Evolutionary conservation across 2,113 vertebrate genomes (phyloP).

Genomic region (Tichodroma muraria): DNA sequence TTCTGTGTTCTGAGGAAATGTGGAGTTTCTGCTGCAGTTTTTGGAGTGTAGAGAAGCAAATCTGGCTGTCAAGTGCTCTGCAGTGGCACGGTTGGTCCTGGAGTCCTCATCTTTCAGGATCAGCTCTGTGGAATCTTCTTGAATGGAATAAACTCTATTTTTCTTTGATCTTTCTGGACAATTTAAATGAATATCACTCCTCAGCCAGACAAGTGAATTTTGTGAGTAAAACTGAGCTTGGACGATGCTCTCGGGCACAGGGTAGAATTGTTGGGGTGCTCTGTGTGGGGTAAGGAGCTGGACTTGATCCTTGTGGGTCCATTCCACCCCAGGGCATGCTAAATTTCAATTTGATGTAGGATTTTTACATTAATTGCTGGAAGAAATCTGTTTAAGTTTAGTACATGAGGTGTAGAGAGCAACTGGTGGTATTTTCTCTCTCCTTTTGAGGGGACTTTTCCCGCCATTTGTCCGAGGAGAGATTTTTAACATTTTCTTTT

Average conservation of each 20-base stretch:
- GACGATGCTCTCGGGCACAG: accelerated
- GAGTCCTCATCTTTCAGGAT: background rate
- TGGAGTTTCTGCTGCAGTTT: background rate
- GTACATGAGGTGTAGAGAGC: background rate
- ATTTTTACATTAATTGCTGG: too few species aligned
- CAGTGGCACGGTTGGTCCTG: background rate
- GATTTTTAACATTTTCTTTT: too few species aligned
- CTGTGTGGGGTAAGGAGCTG: background rate
- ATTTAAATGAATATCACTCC: background rate
- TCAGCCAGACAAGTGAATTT: background rate
- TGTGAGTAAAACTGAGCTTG: background rate
- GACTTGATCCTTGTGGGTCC: too few species aligned
- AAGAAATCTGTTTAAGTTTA: too few species aligned
- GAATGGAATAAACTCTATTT: background rate
- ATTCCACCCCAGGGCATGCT: too few species aligned
- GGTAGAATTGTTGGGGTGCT: background rate
- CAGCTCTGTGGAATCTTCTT: background rate
- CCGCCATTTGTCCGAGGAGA: too few species aligned
- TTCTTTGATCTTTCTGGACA: background rate
- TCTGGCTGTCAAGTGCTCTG: background rate
- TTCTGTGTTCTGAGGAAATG: background rate
- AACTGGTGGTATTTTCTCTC: background rate
- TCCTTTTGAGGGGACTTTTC: too few species aligned
- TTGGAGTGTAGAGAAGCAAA: background rate
- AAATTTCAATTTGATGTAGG: too few species aligned